Evolutionary conservation across 2,888 invertebrate genomes (phyloP).

Genomic region (Bibio marci): DNA sequence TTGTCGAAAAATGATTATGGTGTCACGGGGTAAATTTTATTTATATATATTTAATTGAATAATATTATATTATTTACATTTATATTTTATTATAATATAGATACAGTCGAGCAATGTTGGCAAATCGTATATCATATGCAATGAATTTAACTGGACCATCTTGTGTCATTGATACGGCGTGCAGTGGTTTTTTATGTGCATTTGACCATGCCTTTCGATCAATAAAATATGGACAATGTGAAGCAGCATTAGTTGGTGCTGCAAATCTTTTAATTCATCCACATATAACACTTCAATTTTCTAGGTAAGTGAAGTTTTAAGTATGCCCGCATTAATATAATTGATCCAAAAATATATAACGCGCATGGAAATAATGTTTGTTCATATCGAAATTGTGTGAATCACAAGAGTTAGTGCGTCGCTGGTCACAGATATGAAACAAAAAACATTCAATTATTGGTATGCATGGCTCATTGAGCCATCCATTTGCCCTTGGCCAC

Average conservation of each 20-base stretch:
- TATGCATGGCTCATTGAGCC: too few relatives aligned
- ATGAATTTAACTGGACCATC: conserved; percentile 81
- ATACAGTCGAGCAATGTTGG: conserved; percentile 81
- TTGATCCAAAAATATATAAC: too few relatives aligned
- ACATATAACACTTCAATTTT: conserved; percentile 74
- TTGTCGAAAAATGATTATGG: conserved; percentile 35
- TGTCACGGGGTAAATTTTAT: conserved; percentile 20
- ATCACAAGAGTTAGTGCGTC: too few relatives aligned
- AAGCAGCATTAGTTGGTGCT: conserved; percentile 79
- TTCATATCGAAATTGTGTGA: too few relatives aligned
- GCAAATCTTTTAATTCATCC: conserved; percentile 76
- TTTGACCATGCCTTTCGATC: conserved; percentile 65
- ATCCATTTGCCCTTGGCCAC: too few relatives aligned
- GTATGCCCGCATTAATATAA: not conserved
- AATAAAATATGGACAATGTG: conserved; percentile 64
- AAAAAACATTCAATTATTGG: too few relatives aligned
- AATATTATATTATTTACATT: too few relatives aligned
- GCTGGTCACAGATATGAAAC: too few relatives aligned
- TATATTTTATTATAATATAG: conserved; percentile 26
- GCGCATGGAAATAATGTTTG: too few relatives aligned
- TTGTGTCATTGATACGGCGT: conserved; percentile 79
- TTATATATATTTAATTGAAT: not conserved
- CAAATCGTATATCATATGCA: conserved; percentile 78
- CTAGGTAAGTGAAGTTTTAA: conserved; percentile 31
- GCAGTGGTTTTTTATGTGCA: conserved; percentile 80